These are phyloP conservation scores for Acanthopagrus latus DNA, from an alignment of 2,797 vertebrate genomes.

Conservation along the genomic window DNA sequence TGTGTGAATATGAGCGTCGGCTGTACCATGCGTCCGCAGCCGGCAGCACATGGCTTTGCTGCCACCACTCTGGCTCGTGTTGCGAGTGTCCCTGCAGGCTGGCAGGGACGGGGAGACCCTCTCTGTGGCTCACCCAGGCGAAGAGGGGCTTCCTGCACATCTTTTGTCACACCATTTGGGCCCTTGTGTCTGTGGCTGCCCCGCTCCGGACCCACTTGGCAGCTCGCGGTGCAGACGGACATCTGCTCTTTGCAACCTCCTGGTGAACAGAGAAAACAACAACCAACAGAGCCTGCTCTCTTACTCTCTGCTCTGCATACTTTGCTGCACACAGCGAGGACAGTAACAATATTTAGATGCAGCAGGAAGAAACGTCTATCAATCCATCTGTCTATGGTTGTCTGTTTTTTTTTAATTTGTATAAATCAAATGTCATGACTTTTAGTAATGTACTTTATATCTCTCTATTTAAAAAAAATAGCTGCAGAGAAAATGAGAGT, in stretches of 20 bases:
- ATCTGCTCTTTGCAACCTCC: constrained; percentile 88
- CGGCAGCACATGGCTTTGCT: constrained; percentile 78
- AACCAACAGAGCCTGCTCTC: constrained; percentile 66
- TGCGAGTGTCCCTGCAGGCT: constrained; percentile 75
- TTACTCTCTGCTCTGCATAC: constrained; percentile 48
- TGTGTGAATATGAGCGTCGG: constrained; percentile 64
- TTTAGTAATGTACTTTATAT: not conserved
- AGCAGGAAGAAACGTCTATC: constrained; percentile 9
- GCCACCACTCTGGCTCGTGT: constrained; percentile 73
- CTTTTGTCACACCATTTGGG: constrained; percentile 90
- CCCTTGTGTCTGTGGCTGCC: constrained; percentile 85
- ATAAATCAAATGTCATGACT: not conserved
- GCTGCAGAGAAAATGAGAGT: not conserved
- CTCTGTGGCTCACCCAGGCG: constrained; percentile 88
- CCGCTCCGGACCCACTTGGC: constrained; percentile 86
- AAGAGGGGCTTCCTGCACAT: constrained; percentile 89
- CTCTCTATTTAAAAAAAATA: constrained; percentile 13
- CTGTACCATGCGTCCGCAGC: constrained; percentile 49
- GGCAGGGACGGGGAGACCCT: constrained; percentile 81
- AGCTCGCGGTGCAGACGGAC: constrained; percentile 84
- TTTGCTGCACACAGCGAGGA: constrained; percentile 37
- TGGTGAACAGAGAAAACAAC: constrained; percentile 82
- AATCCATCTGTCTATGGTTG: constrained; percentile 26
- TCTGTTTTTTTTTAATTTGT: constrained; percentile 14
- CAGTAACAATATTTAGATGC: constrained; percentile 14